These are phyloP conservation scores for Uloborus diversus DNA, from an alignment of 1,140 invertebrate species.

Conservation along the genomic window DNA sequence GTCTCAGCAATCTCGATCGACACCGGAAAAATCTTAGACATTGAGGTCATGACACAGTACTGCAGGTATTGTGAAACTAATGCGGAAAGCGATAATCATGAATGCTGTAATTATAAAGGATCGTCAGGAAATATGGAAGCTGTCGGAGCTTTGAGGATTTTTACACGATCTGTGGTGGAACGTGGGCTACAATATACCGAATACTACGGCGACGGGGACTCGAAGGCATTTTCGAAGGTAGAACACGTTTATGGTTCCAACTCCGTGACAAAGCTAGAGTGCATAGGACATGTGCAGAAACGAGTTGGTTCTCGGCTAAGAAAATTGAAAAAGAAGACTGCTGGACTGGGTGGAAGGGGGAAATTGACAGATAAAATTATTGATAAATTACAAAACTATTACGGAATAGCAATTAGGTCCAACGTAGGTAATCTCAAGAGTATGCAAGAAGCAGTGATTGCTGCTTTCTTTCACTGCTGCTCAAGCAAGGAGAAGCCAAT, in stretches of 20 bases:
- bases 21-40: no score
- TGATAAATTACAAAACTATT: no score
- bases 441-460: background rate
- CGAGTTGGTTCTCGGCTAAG: no score
- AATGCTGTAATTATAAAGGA: constrained; percentile 34
- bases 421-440: constrained; percentile 2
- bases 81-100: background rate
- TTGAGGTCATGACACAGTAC: no score
- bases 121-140: constrained; percentile 48
- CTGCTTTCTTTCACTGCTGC: background rate
- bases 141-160: constrained; percentile 45
- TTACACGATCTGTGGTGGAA: constrained; percentile 46
- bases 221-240: no score
- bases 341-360: constrained; percentile 1
- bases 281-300: no score
- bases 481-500: constrained; percentile 10
- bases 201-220: no score
- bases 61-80: background rate
- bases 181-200: no score
- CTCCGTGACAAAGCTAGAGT: background rate
- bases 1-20: no score
- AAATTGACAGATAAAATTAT: constrained; percentile 19
- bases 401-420: no score
- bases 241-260: constrained; percentile 32
- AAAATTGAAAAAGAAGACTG: no score